These are phyloP conservation scores for Rotaria sp. DNA, from an alignment of 2,888 invertebrate species.

Conservation along the genomic window DNA sequence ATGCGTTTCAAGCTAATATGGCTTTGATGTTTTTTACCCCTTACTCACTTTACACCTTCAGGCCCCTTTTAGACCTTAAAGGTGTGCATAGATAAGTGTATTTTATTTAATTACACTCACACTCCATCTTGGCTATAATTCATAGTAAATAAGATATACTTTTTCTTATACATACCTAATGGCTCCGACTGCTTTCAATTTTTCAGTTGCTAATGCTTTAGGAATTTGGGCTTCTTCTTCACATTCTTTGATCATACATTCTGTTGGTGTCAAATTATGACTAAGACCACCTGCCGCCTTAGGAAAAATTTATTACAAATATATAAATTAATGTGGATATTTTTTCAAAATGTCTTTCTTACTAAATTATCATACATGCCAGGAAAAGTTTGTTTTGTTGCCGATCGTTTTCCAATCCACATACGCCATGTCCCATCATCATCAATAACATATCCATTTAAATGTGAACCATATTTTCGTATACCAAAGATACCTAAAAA, in stretches of 20 bases:
- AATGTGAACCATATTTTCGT: slow-evolving; percentile 84
- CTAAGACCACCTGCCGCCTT: slow-evolving; percentile 78
- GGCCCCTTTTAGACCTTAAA: too few relatives aligned
- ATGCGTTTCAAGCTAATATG: too few relatives aligned
- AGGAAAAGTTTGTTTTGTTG: slow-evolving; percentile 88
- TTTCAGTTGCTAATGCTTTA: slow-evolving; percentile 65
- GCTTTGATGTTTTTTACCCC: too few relatives aligned
- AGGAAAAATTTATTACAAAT: slow-evolving; percentile 31
- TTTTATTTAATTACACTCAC: too few relatives aligned
- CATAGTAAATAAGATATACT: too few relatives aligned
- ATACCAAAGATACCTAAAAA: slow-evolving; percentile 73
- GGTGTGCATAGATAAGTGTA: too few relatives aligned
- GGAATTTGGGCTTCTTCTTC: slow-evolving; percentile 87
- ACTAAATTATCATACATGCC: slow-evolving; percentile 90
- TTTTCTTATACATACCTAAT: slow-evolving; percentile 69
- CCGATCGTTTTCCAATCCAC: slow-evolving; percentile 83
- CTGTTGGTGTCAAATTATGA: slow-evolving; percentile 75
- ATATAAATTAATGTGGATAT: background rate
- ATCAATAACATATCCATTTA: slow-evolving; percentile 81
- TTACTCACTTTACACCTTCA: too few relatives aligned
- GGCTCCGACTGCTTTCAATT: slow-evolving; percentile 70
- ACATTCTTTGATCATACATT: slow-evolving; percentile 85
- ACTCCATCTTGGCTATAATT: too few relatives aligned
- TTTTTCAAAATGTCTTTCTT: slow-evolving; percentile 41
- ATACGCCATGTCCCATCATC: slow-evolving; percentile 76